These are phyloP conservation scores for Ascaphus truei DNA, from an alignment of 2,113 vertebrate species.

Conservation along the genomic window DNA sequence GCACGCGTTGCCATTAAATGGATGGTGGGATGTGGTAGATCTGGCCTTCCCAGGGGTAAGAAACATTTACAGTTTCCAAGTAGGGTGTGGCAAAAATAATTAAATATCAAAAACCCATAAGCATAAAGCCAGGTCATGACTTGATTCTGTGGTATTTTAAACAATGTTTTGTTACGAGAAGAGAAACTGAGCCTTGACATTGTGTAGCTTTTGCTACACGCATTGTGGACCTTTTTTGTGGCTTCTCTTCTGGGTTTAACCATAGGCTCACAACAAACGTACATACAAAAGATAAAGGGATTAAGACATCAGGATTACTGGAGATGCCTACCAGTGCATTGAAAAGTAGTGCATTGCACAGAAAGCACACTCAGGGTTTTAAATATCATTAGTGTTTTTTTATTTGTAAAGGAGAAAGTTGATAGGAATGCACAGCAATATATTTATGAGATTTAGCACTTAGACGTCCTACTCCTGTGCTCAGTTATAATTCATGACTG, in stretches of 20 bases:
- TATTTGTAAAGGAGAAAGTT: conserved; percentile 66
- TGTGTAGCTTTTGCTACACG: not conserved
- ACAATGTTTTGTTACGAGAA: not conserved
- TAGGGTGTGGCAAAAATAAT: conserved; percentile 45
- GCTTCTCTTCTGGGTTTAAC: no score
- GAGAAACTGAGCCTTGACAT: not conserved
- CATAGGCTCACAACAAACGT: no score
- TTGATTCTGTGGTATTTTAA: not conserved
- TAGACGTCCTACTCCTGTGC: conserved; percentile 59
- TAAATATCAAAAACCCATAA: not conserved
- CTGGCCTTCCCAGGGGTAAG: conserved; percentile 36
- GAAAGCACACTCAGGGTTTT: conserved; percentile 26
- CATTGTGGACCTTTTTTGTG: no score
- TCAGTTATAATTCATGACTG: conserved; percentile 79
- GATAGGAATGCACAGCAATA: conserved; percentile 62
- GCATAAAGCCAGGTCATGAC: not conserved
- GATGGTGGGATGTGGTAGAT: conserved; percentile 40
- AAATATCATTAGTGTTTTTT: conserved; percentile 56
- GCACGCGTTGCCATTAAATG: conserved; percentile 45
- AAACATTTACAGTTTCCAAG: conserved; percentile 26
- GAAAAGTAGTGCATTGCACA: not conserved
- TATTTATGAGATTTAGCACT: conserved; percentile 64
- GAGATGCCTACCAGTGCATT: not conserved
- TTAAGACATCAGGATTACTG: not conserved
- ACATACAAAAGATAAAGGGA: no score